Conservation (phyloP, 2,113 vertebrate species). For the Zingel zingel region DNA sequence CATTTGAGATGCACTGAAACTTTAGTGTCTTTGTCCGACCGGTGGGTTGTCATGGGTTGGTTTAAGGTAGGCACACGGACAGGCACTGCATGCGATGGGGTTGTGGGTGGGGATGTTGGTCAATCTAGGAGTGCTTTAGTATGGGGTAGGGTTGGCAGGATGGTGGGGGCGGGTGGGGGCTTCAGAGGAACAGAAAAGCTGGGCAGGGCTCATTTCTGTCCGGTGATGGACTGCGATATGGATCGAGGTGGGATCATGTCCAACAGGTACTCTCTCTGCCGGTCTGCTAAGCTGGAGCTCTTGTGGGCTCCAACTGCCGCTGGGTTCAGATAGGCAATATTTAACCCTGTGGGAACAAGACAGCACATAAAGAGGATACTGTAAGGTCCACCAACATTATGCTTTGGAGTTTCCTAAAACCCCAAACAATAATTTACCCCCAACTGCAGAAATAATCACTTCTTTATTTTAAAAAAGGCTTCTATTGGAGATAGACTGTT, state of each 20-base stretch:
- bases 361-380: not conserved
- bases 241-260: constrained; percentile 99
- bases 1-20: constrained; percentile 80
- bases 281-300: constrained; percentile 93
- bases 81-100: constrained; percentile 94
- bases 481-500: not conserved
- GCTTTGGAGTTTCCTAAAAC: not conserved
- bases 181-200: constrained; percentile 48
- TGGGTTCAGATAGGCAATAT: constrained; percentile 97
- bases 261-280: constrained; percentile 97
- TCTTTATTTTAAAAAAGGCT: not conserved
- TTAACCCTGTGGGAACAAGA: constrained; percentile 86
- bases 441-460: not conserved
- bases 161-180: constrained; percentile 7
- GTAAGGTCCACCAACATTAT: not conserved
- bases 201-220: constrained; percentile 91
- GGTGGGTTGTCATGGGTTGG: constrained; percentile 80
- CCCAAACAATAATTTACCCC: not conserved
- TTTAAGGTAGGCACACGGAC: constrained; percentile 90
- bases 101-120: constrained; percentile 43
- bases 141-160: constrained; percentile 32
- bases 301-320: constrained; percentile 94
- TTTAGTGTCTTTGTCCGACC: constrained; percentile 78
- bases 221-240: constrained; percentile 97
- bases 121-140: constrained; percentile 73